Evolutionary conservation across 2,888 invertebrate genomes (phyloP), one percentile per base, ranked within the genome.

Genomic region (Troilus luridus): DNA sequence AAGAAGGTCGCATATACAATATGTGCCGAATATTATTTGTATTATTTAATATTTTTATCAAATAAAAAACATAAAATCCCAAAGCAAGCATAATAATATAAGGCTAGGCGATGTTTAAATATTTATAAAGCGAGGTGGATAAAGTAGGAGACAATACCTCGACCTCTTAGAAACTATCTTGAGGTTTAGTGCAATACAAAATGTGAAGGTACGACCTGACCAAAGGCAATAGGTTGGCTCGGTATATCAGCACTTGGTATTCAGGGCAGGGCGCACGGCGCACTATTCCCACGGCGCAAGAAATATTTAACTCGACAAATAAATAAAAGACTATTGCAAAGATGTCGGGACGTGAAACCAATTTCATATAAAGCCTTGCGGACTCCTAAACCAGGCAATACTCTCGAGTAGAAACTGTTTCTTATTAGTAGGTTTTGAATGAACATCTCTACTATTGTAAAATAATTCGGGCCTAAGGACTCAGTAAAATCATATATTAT

Each of bases 271-370:
- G 27, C 41, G 17, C 41, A 17, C 72, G 41, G 41, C 41, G 8
- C 72, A 77, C 72, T 41, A 41, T 41, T 77, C 41, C 72, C 72
- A 17, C 0, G 17, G 72, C 72, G 72, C 72, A 41, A 77, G 72
- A 77, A 77, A 77, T 77, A 77, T 77, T 77, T 77, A 77, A 77
- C 72, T 77, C 17, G 72, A 41, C 72, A 77, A 77, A 77, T 77
- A 77, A 77, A 77, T 77, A 77, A 77, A 77, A 77, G 14, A 77
- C 17, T 77, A 77, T 77, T 77, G 72, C 72, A 27, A 77, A 27
- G 72, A 77, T 9, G 27, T 27, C 6, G 72, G 41, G 72, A 77
- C 72, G 72, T 77, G 72, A 41, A 77, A 77, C 72, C 72, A 77
- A 77, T 77, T 77, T 21, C 41, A 77, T 77, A 77, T 41, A 77